A percentile compares a stretch with the other conserved stretches of the same genome.
These are phyloP conservation scores for Autographa pulchrina DNA, from an alignment of 2,888 invertebrate species.

Conservation along the genomic window DNA sequence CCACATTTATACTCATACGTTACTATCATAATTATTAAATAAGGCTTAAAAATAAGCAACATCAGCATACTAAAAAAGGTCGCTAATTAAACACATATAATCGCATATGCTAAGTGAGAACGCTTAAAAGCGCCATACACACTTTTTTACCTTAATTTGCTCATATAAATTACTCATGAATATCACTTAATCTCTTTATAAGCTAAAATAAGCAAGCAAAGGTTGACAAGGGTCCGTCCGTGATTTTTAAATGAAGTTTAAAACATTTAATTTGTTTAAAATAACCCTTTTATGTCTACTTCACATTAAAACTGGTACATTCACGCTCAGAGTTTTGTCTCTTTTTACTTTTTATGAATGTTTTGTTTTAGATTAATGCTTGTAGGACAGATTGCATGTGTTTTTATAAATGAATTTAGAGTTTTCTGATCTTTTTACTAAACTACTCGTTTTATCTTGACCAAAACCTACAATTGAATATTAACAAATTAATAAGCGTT, in stretches of 20 bases:
- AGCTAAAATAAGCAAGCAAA: slow-evolving; percentile 69
- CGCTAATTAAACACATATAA: slow-evolving; percentile 35
- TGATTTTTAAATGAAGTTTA: slow-evolving; percentile 74
- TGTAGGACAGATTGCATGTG: not conserved
- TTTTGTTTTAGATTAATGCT: not conserved
- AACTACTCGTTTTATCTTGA: not conserved
- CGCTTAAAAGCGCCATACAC: slow-evolving; percentile 33
- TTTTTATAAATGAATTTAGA: not conserved
- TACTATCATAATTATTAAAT: not conserved
- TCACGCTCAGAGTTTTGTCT: slow-evolving; percentile 38
- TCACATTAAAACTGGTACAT: slow-evolving; percentile 33
- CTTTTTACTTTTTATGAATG: slow-evolving; percentile 28
- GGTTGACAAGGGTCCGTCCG: slow-evolving; percentile 75
- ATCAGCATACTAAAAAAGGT: slow-evolving; percentile 32
- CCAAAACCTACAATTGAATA: not conserved
- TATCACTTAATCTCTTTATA: slow-evolving; percentile 74
- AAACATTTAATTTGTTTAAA: slow-evolving; percentile 69
- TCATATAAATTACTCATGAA: slow-evolving; percentile 68
- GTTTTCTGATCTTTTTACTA: too few species aligned
- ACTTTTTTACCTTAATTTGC: slow-evolving; percentile 54
- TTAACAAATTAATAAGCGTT: too few species aligned
- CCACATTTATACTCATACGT: too few species aligned
- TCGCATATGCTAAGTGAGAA: slow-evolving; percentile 36
- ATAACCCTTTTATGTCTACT: slow-evolving; percentile 56
- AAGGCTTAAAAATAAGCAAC: not conserved